Conservation (phyloP, 2,113 vertebrate genomes). For the Lethenteron camtschaticum region DNA sequence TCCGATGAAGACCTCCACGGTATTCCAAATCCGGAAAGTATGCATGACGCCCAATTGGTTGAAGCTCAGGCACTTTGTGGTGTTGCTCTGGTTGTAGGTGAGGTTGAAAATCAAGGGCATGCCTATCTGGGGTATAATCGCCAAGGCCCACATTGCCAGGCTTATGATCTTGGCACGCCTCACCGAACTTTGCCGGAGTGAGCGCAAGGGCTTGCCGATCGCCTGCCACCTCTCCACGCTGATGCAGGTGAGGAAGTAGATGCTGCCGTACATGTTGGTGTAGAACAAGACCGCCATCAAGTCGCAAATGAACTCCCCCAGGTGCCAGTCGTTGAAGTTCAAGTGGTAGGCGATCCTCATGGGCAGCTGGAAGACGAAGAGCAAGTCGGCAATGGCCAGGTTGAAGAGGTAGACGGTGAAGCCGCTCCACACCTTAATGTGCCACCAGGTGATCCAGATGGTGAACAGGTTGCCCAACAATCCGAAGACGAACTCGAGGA, state of each 20-base stretch:
- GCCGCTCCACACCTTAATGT: conserved; percentile 23
- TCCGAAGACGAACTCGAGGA: conserved; percentile 17
- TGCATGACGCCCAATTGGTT: neutral
- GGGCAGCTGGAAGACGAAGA: conserved; percentile 17
- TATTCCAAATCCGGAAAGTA: conserved; percentile 19
- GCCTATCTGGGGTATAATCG: conserved; percentile 13
- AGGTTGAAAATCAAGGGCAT: conserved; percentile 12
- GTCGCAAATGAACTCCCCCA: conserved; percentile 7
- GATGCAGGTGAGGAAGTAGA: conserved; percentile 3
- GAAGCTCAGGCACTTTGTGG: conserved; percentile 23
- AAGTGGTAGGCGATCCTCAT: conserved; percentile 19
- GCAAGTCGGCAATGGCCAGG: conserved; percentile 17
- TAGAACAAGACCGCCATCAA: neutral
- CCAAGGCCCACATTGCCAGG: conserved; percentile 14
- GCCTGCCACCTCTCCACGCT: conserved; percentile 1
- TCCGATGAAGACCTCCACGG: conserved; percentile 16
- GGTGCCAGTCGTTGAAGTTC: conserved; percentile 9
- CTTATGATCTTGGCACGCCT: conserved; percentile 11
- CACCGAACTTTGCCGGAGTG: conserved; percentile 2
- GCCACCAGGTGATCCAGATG: conserved; percentile 21
- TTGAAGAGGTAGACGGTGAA: conserved; percentile 20
- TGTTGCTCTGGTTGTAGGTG: neutral
- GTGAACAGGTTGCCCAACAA: conserved; percentile 19
- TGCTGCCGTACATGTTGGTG: conserved; percentile 3
- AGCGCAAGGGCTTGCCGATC: neutral